Base-by-base conservation (phyloP, 1,140 invertebrate species). In the Drosophila sechellia region DNA sequence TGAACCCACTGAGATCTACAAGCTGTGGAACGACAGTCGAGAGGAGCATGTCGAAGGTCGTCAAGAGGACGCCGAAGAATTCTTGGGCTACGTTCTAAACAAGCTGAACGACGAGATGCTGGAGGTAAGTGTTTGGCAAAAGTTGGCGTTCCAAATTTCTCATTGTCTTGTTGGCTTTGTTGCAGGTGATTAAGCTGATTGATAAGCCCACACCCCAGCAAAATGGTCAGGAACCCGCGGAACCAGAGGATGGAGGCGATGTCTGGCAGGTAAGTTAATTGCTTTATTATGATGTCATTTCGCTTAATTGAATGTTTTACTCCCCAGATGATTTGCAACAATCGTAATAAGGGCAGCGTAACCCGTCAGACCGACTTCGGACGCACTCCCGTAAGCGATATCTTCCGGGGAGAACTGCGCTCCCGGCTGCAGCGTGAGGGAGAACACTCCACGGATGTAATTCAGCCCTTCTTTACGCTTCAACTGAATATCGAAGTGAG, bases 71-170 rank as follows among this genome's bases (percentile, higher is more conserved):
- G 98, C 98, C 0, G 98, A 99, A 92, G 98, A 99, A 87, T 99
- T 99, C 92, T 94, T 99, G 1, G 96, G 96, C 12, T 98, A 96
- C 93, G 93, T 99, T 49, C 94, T 99, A 1, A 99, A 99, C 93
- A 96, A 96, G 34, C 94, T 99, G 35, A 98, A 98, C 92, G 98
- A 99, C 92, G 98, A 99, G 93, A 98, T 99, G 97, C 93, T 98
- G 0, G 96, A 97, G 93, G 96, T 97, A 87, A 72, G 81, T 74
- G 2, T 0, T 11, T 3, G 5, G 0, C 25, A 0, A 13, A 27
- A 10, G 1, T 15, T 4, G 22, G 3, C 0, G 20, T 15, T 1
- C 12, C 6, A 43, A 8, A 42, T 39, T 48, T 37, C 5, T 58
- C 4, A n/a, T 27, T 10, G 0, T 20, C 0, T 4, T 1, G 31